Evolutionary conservation across 2,113 vertebrate genomes (phyloP).

Genomic region (Rhabdornis inornatus): DNA sequence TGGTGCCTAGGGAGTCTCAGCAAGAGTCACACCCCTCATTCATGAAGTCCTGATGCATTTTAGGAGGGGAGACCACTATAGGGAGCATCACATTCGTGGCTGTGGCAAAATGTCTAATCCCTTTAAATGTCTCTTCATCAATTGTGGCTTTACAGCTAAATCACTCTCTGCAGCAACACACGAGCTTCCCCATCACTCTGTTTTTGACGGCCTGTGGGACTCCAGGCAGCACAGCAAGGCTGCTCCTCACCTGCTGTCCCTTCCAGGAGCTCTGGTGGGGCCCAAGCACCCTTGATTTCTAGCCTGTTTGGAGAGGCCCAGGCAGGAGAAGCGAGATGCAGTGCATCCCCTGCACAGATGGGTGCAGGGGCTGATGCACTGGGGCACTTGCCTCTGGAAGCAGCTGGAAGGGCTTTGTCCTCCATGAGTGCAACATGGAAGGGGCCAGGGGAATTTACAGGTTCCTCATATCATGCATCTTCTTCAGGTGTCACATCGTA

Average conservation of each 20-base stretch:
- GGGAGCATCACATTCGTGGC: neutral
- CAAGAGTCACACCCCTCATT: neutral
- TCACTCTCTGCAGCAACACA: neutral
- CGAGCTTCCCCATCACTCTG: neutral
- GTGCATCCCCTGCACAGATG: rapidly evolving
- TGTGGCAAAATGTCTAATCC: conserved; percentile 41
- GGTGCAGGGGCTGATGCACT: rapidly evolving
- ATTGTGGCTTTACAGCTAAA: conserved; percentile 51
- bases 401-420: neutral
- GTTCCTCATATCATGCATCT: neutral
- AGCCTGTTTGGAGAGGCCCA: neutral
- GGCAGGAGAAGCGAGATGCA: rapidly evolving
- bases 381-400: neutral
- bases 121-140: conserved; percentile 51
- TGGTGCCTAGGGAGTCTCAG: rapidly evolving
- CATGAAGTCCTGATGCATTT: rapidly evolving
- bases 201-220: neutral
- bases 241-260: neutral
- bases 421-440: neutral
- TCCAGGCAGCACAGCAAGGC: neutral
- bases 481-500: neutral
- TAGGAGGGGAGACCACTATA: neutral
- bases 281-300: neutral
- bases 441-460: neutral
- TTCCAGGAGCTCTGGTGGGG: neutral